Conservation (phyloP, 2,113 vertebrate species). For the Platysternon megacephalum region DNA sequence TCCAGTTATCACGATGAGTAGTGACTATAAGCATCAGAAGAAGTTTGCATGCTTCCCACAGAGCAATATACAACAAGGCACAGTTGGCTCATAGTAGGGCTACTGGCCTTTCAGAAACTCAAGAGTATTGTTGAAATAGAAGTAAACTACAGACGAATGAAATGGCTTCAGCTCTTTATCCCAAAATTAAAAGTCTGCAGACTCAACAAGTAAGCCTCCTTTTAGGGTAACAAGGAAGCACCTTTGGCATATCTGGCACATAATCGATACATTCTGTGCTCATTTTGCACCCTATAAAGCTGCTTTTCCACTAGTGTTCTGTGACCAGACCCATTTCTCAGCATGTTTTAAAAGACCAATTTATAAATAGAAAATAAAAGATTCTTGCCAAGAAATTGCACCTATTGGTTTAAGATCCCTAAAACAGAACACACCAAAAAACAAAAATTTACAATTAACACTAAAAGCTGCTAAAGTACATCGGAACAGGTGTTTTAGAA, state of each 20-base stretch:
- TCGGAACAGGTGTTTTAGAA: neutral
- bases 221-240: neutral
- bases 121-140: constrained; percentile 9
- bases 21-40: constrained; percentile 2
- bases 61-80: neutral
- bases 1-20: neutral
- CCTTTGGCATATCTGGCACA: neutral
- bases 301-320: constrained; percentile 19
- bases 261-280: neutral
- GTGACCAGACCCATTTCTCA: neutral
- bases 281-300: neutral
- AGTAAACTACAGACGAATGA: neutral
- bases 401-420: neutral
- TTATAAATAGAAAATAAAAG: constrained; percentile 29
- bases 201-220: neutral
- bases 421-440: neutral
- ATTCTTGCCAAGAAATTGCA: constrained; percentile 5
- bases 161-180: neutral
- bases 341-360: constrained; percentile 21
- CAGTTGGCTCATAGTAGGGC: neutral
- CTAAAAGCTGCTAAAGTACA: neutral
- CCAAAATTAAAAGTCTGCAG: neutral
- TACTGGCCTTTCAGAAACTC: constrained; percentile 24
- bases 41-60: neutral
- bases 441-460: neutral